Conservation (phyloP, 2,113 vertebrate species). For the Lampris megalopsis region DNA sequence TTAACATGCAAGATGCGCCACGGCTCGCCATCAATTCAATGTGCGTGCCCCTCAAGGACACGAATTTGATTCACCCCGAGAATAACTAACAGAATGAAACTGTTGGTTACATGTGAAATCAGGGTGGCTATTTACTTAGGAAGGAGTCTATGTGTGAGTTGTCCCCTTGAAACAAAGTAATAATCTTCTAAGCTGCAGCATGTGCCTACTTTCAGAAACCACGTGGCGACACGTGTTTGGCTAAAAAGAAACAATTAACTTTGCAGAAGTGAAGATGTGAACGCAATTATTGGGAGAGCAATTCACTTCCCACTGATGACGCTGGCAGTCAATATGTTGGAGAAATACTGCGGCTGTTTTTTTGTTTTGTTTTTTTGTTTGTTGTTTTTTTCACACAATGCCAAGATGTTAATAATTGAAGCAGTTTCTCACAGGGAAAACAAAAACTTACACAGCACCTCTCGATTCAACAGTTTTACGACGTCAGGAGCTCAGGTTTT, state of each 20-base stretch:
- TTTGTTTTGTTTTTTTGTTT: too few species aligned
- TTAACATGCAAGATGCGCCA: neutral
- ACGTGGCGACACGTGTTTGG: neutral
- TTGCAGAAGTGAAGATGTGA: neutral
- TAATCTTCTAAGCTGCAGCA: neutral
- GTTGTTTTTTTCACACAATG: too few species aligned
- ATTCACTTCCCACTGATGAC: neutral
- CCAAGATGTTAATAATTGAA: neutral
- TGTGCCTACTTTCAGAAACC: slow-evolving; percentile 15
- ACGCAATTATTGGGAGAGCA: neutral
- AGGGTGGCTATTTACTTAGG: neutral
- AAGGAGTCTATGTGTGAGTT: neutral
- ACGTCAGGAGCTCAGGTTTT: neutral
- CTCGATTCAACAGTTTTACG: neutral
- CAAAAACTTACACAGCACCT: neutral
- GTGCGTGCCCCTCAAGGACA: neutral
- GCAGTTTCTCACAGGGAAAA: neutral
- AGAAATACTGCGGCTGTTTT: too few species aligned
- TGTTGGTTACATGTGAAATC: neutral
- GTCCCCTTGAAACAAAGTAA: slow-evolving; percentile 9
- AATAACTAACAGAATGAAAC: neutral
- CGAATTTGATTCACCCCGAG: slow-evolving; percentile 10
- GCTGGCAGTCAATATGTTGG: too few species aligned
- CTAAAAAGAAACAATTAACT: neutral
- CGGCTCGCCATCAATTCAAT: neutral